phyloP scores from a whole-genome alignment of 2,797 vertebrate genomes.

The Lepilemur septentrionalis region DNA sequence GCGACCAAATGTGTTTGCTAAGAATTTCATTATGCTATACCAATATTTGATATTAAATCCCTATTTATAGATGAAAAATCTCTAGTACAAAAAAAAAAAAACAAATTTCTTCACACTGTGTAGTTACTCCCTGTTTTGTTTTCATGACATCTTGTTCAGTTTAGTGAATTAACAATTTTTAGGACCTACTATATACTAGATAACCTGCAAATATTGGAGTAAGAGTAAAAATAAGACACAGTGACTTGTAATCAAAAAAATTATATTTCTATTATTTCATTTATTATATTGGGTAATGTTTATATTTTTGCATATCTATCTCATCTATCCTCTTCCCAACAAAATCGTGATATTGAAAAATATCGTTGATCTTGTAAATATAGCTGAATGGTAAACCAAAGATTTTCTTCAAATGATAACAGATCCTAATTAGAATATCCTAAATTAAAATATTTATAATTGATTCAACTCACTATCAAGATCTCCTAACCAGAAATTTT shows the following conservation, averaged over 20 bases:
- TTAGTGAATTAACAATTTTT: neutral
- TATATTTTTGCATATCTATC: neutral
- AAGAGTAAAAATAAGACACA: neutral
- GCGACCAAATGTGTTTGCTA: neutral
- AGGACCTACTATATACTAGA: neutral
- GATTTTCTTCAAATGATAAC: neutral
- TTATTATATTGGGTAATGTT: neutral
- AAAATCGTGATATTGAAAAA: neutral
- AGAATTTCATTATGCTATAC: neutral
- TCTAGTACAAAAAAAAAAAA: neutral
- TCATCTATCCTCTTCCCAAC: neutral
- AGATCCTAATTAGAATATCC: neutral
- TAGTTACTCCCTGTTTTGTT: neutral
- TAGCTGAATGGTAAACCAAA: neutral
- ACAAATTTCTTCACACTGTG: neutral
- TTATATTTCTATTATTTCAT: neutral
- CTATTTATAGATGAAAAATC: neutral
- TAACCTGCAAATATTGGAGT: neutral
- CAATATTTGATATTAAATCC: neutral
- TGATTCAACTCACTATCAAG: neutral
- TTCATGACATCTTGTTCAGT: neutral
- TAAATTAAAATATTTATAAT: neutral
- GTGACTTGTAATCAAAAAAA: neutral
- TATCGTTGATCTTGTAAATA: neutral
- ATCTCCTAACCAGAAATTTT: neutral